phyloP scores from a whole-genome alignment of 2,888 invertebrate genomes.

The Epistrophella euchroma region DNA sequence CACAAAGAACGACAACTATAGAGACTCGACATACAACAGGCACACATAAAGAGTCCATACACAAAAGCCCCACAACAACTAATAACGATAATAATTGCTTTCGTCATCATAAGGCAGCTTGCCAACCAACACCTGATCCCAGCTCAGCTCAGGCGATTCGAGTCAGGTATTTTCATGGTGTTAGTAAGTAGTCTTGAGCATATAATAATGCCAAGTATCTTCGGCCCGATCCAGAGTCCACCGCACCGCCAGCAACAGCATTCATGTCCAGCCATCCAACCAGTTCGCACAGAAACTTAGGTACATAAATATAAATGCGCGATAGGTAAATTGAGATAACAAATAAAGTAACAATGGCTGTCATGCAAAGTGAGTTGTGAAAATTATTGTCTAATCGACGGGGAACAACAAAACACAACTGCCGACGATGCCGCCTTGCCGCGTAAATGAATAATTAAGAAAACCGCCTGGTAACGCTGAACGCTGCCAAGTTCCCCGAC shows the following conservation, averaged over 20 bases:
- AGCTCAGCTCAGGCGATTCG: constrained; percentile 41
- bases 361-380: constrained; percentile 76
- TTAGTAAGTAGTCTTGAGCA: constrained; percentile 65
- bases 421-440: constrained; percentile 60
- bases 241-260: constrained; percentile 9
- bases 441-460: constrained; percentile 75
- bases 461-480: constrained; percentile 70
- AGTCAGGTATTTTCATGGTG: constrained; percentile 30
- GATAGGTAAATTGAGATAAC: constrained; percentile 76
- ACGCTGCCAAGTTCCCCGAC: constrained; percentile 14
- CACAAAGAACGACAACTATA: constrained; percentile 39
- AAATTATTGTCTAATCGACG: constrained; percentile 75
- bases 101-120: constrained; percentile 73
- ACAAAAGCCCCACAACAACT: constrained; percentile 68
- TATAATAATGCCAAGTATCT: constrained; percentile 44
- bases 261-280: constrained; percentile 68
- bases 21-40: constrained; percentile 41
- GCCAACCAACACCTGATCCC: constrained; percentile 70
- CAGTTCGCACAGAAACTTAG: constrained; percentile 64
- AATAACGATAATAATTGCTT: constrained; percentile 76
- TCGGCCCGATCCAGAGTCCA: not conserved
- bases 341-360: constrained; percentile 76
- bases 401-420: constrained; percentile 63
- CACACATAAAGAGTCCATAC: constrained; percentile 27
- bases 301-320: constrained; percentile 52